Evolutionary conservation across 1,140 invertebrate genomes (phyloP).

Genomic region (Achatina immaculata): DNA sequence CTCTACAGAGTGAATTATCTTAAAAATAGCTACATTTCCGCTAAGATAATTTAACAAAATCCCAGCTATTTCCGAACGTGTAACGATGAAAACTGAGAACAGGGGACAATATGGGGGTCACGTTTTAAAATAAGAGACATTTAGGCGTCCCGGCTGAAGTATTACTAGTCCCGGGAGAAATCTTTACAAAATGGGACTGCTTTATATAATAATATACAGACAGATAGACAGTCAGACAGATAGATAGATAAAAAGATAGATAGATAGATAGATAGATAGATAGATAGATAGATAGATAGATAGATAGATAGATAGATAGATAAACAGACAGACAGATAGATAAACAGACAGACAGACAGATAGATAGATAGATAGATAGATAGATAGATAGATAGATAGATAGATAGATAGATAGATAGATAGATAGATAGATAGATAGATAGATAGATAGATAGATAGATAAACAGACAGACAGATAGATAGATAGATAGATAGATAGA

Average conservation of each 20-base stretch:
- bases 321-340: too few relatives aligned
- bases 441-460: slow-evolving; percentile 26
- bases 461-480: slow-evolving; percentile 21
- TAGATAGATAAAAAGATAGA: not conserved
- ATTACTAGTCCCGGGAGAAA: too few relatives aligned
- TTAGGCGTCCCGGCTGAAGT: too few relatives aligned
- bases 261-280: slow-evolving; percentile 18
- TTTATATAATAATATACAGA: too few relatives aligned
- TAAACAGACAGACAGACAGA: not conserved
- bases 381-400: slow-evolving; percentile 26
- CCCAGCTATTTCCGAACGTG: too few relatives aligned
- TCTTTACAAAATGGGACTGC: too few relatives aligned
- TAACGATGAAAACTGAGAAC: too few relatives aligned
- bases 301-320: slow-evolving; percentile 6
- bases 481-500: slow-evolving; percentile 26
- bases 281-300: slow-evolving; percentile 18
- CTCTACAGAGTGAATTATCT: too few relatives aligned
- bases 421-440: slow-evolving; percentile 20
- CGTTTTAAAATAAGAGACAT: too few relatives aligned
- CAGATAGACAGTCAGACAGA: slow-evolving; percentile 3
- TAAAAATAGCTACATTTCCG: too few relatives aligned
- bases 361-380: slow-evolving; percentile 17
- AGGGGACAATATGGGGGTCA: too few relatives aligned
- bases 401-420: slow-evolving; percentile 27
- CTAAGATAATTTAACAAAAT: too few relatives aligned